Evolutionary conservation across 2,888 invertebrate species (phyloP).

Genomic region (Drosophila robusta): DNA sequence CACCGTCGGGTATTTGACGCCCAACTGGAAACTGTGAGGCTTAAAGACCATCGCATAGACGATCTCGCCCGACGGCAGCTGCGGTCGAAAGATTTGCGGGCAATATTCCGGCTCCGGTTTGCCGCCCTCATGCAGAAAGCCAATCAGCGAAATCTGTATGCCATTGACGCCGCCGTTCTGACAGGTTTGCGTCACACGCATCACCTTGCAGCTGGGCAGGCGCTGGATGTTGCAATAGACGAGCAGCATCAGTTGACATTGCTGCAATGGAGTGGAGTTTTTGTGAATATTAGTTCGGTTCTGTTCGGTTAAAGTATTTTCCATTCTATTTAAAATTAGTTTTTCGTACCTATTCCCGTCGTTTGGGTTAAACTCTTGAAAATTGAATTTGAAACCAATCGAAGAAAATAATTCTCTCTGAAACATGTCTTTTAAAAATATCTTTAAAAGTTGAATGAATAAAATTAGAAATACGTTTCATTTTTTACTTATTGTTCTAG

Average conservation of each 20-base stretch:
- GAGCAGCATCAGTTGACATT: conserved; percentile 92
- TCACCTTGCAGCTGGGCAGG: conserved; percentile 92
- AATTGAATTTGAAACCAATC: too few species aligned
- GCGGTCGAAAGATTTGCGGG: conserved; percentile 90
- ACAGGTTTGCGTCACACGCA: conserved; percentile 88
- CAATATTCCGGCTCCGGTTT: conserved; percentile 87
- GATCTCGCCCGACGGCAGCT: conserved; percentile 89
- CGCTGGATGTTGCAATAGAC: conserved; percentile 93
- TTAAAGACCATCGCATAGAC: conserved; percentile 96
- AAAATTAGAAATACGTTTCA: too few species aligned
- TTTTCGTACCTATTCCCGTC: too few species aligned
- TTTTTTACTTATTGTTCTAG: too few species aligned
- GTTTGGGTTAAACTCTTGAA: too few species aligned
- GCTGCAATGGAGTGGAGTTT: conserved; percentile 85
- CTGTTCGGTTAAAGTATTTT: too few species aligned
- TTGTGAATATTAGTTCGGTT: neutral
- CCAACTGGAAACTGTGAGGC: conserved; percentile 89
- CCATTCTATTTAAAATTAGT: too few species aligned
- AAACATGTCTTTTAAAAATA: too few species aligned
- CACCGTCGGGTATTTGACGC: conserved; percentile 93
- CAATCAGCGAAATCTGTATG: conserved; percentile 89
- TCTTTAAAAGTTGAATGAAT: too few species aligned
- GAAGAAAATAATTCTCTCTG: too few species aligned
- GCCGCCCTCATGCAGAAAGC: conserved; percentile 89
- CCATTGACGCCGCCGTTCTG: conserved; percentile 89